Percentiles rank a stretch among this genome's conserved stretches.
Conservation (phyloP, 2,113 vertebrate species). For the Dipodomys stephensi region DNA sequence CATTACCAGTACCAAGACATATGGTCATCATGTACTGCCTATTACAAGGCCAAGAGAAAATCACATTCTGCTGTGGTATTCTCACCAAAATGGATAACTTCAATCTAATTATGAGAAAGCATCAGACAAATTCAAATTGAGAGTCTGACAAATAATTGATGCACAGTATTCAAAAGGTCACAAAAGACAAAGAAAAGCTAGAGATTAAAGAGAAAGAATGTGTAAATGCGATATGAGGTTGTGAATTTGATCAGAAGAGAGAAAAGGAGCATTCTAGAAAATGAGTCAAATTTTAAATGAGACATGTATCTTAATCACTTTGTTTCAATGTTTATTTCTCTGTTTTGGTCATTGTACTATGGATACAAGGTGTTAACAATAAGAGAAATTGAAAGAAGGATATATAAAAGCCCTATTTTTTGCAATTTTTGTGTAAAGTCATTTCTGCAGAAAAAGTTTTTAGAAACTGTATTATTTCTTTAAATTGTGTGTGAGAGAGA, state of each 20-base stretch:
- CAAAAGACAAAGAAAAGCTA: background rate
- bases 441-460: background rate
- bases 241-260: background rate
- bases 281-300: background rate
- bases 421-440: background rate
- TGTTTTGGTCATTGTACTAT: background rate
- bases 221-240: background rate
- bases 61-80: background rate
- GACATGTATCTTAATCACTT: background rate
- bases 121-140: background rate
- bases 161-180: background rate
- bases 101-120: background rate
- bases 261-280: background rate
- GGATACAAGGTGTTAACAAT: background rate
- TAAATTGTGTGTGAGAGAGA: too few species aligned
- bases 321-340: background rate
- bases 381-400: background rate
- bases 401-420: background rate
- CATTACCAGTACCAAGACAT: background rate
- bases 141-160: background rate
- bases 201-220: background rate
- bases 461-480: slow-evolving; percentile 2
- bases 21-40: too few species aligned
- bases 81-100: background rate
- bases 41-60: background rate